These are phyloP conservation scores for Megamerina dolium DNA, from an alignment of 2,888 invertebrate species.

Conservation along the genomic window DNA sequence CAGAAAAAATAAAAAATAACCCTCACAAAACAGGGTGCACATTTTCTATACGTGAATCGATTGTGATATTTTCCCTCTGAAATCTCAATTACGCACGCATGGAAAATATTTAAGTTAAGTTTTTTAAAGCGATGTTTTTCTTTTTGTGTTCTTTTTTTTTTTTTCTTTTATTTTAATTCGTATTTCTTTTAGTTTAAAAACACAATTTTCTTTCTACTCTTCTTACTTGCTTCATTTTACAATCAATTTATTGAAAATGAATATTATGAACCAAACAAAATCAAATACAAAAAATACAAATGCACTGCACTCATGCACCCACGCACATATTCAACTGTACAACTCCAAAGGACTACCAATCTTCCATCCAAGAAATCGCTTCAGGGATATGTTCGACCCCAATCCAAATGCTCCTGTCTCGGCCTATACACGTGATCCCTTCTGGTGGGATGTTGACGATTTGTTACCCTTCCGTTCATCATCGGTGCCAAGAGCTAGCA, in stretches of 20 bases:
- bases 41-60: not conserved
- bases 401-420: conserved; percentile 71
- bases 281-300: conserved; percentile 17
- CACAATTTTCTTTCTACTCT: conserved; percentile 37
- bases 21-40: conserved; percentile 1
- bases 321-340: conserved; percentile 11
- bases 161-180: conserved; percentile 26
- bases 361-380: conserved; percentile 58
- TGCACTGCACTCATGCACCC: conserved; percentile 11
- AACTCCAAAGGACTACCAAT: conserved; percentile 59
- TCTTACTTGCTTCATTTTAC: conserved; percentile 29
- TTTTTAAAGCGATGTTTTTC: conserved; percentile 35
- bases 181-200: conserved; percentile 39
- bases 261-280: conserved; percentile 17
- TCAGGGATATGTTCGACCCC: conserved; percentile 71
- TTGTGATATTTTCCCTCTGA: conserved; percentile 33
- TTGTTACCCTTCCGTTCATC: conserved; percentile 63
- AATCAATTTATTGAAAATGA: conserved; percentile 13
- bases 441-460: conserved; percentile 82
- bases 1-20: no score
- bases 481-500: conserved; percentile 58
- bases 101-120: conserved; percentile 38
- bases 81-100: conserved; percentile 33
- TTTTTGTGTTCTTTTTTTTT: conserved; percentile 24
- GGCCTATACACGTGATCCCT: conserved; percentile 78